These are phyloP conservation scores for Caligus rogercresseyi DNA, from an alignment of 1,140 invertebrate species.

Conservation along the genomic window DNA sequence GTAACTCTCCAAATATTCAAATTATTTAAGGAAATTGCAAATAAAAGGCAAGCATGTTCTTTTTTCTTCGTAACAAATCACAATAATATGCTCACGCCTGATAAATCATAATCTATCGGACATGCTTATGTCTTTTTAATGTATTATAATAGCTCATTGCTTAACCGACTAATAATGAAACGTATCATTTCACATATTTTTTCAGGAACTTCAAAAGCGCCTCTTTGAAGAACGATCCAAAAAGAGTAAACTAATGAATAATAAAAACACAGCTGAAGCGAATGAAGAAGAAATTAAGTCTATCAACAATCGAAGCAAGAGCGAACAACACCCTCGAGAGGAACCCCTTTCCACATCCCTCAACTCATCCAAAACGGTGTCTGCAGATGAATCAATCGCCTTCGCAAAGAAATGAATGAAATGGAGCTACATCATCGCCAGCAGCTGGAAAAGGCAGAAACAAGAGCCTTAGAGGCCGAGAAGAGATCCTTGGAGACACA, in stretches of 20 bases:
- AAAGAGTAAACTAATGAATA: conserved; percentile 1
- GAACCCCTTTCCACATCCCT: too few relatives aligned
- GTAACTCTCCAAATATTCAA: too few relatives aligned
- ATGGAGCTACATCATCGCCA: conserved; percentile 3
- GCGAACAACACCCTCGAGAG: neutral
- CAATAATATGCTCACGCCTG: too few relatives aligned
- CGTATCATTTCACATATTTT: conserved; percentile 1
- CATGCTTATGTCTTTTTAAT: too few relatives aligned
- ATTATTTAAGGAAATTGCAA: too few relatives aligned
- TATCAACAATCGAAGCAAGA: neutral
- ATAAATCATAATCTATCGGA: too few relatives aligned
- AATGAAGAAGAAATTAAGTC: neutral
- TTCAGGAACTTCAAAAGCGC: conserved; percentile 9
- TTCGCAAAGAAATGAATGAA: neutral
- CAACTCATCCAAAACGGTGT: neutral
- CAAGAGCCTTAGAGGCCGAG: conserved; percentile 3
- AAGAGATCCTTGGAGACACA: neutral
- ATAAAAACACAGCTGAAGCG: too few relatives aligned
- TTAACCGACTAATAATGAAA: neutral
- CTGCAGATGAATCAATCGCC: neutral
- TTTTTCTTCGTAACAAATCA: too few relatives aligned
- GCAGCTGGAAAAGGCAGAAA: conserved; percentile 4
- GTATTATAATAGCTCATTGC: too few relatives aligned
- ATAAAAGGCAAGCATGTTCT: too few relatives aligned
- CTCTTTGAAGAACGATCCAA: conserved; percentile 1